Conservation (phyloP, 2,888 invertebrate genomes). For the Gasteruption jaculator region DNA sequence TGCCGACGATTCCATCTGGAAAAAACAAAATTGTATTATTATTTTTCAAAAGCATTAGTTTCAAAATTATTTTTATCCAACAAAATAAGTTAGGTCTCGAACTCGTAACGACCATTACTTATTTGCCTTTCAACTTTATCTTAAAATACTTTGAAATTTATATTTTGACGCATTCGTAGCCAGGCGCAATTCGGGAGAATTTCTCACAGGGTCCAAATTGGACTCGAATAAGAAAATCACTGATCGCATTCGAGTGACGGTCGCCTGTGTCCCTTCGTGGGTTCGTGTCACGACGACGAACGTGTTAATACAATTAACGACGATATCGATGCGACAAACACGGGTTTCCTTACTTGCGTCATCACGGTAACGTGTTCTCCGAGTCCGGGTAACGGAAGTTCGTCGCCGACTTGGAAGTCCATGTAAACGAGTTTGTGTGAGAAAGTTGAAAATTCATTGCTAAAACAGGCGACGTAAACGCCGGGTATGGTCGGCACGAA, state of each 20-base stretch:
- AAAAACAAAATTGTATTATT: constrained; percentile 27
- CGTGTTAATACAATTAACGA: no score
- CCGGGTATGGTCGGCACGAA: constrained; percentile 73
- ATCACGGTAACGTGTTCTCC: constrained; percentile 88
- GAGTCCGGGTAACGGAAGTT: constrained; percentile 76
- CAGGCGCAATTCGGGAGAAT: no score
- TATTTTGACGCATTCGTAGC: no score
- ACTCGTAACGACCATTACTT: no score
- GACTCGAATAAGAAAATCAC: no score
- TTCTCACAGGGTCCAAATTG: no score
- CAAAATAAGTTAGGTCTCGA: background rate
- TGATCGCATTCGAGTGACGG: no score
- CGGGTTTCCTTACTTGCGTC: constrained; percentile 80
- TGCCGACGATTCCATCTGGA: constrained; percentile 88
- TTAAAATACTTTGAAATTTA: constrained; percentile 4
- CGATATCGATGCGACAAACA: no score
- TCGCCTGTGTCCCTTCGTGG: no score
- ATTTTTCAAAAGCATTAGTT: background rate
- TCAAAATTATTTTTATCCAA: background rate
- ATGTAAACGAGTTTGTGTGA: constrained; percentile 98
- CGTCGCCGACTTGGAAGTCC: constrained; percentile 95
- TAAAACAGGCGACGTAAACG: constrained; percentile 87
- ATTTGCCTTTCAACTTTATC: no score
- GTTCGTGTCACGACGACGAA: no score
- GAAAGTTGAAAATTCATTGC: constrained; percentile 98